Percentiles rank a stretch among this genome's conserved stretches.
phyloP scores from a whole-genome alignment of 1,140 invertebrate genomes.

The Stenopsyche tienmushanensis region DNA sequence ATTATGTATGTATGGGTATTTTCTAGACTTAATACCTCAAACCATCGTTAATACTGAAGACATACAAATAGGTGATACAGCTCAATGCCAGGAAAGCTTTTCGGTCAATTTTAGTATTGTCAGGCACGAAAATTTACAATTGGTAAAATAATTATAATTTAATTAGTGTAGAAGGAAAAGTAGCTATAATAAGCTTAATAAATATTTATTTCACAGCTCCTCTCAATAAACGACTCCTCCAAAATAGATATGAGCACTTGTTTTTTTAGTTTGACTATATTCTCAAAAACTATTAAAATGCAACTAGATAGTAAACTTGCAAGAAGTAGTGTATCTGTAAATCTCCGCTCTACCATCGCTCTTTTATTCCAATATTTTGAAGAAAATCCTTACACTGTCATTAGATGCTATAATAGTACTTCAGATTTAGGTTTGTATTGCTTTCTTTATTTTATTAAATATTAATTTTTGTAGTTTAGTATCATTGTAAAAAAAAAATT shows the following conservation, averaged over 20 bases:
- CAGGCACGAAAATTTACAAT: neutral
- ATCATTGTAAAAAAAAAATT: neutral
- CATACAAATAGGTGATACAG: neutral
- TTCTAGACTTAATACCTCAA: conserved; percentile 1
- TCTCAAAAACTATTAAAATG: conserved; percentile 16
- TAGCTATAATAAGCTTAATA: neutral
- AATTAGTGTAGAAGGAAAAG: neutral
- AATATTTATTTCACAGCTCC: conserved; percentile 9
- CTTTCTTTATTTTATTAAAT: too few species aligned
- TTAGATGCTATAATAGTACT: conserved; percentile 7
- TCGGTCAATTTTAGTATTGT: neutral
- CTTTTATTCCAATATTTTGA: conserved; percentile 17
- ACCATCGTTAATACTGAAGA: too few species aligned
- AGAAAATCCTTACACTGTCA: conserved; percentile 20
- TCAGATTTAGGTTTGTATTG: conserved; percentile 28
- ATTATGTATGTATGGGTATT: neutral
- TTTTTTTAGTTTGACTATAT: conserved; percentile 16
- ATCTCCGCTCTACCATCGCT: conserved; percentile 6
- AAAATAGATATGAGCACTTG: neutral
- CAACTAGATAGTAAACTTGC: neutral
- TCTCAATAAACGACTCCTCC: neutral
- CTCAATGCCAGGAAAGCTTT: neutral
- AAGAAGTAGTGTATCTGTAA: conserved; percentile 11
- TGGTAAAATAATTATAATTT: conserved; percentile 2
- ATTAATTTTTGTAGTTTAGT: too few species aligned